Evolutionary conservation across 2,888 invertebrate species (phyloP).

Genomic region (Entomobrya proxima): DNA sequence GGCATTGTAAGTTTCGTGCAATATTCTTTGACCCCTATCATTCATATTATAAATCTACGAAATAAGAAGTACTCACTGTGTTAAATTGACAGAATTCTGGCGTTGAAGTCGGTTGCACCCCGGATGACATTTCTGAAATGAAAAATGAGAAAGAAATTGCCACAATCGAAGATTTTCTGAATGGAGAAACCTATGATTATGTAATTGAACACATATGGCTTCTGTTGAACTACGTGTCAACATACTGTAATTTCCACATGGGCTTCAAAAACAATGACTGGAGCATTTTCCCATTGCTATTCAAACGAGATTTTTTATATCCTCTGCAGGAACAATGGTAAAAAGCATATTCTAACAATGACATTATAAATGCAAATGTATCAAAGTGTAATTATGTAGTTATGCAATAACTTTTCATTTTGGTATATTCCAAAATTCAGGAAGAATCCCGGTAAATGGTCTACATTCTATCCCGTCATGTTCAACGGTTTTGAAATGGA

Average conservation of each 20-base stretch:
- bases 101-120: background rate
- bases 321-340: conserved; percentile 44
- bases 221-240: conserved; percentile 46
- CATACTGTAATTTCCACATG: conserved; percentile 19
- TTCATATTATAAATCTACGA: too few species aligned
- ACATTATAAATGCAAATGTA: too few species aligned
- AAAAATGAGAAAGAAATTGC: conserved; percentile 13
- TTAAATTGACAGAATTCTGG: background rate
- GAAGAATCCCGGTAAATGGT: conserved; percentile 32
- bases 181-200: conserved; percentile 38
- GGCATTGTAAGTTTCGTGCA: background rate
- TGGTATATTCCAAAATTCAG: background rate
- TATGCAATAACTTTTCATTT: too few species aligned
- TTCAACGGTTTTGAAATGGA: conserved; percentile 45
- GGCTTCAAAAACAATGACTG: conserved; percentile 39
- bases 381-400: too few species aligned
- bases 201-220: conserved; percentile 61
- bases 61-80: background rate
- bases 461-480: conserved; percentile 19
- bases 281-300: conserved; percentile 33
- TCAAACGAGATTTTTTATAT: conserved; percentile 50
- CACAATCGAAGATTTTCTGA: conserved; percentile 39
- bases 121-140: conserved; percentile 7
- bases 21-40: too few species aligned
- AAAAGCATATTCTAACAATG: background rate